Percentiles rank a stretch among this genome's conserved stretches.
Evolutionary conservation across 2,113 vertebrate species (phyloP).

Genomic region (Myrmecophaga tridactyla): DNA sequence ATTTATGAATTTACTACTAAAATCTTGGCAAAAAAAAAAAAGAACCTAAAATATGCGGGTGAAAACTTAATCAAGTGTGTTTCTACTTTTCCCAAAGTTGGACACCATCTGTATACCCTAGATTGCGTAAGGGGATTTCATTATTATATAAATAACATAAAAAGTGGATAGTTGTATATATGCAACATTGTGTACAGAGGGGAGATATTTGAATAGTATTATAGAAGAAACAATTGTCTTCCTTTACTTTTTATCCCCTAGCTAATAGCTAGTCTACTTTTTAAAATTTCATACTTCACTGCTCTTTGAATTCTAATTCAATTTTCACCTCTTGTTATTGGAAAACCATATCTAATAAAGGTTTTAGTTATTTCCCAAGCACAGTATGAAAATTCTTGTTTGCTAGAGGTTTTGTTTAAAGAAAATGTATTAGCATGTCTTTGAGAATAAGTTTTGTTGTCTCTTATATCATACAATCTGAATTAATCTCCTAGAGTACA

Average conservation of each 20-base stretch:
- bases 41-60: slow-evolving; percentile 60
- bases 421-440: slow-evolving; percentile 48
- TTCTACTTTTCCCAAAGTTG: slow-evolving; percentile 47
- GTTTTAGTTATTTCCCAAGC: slow-evolving; percentile 68
- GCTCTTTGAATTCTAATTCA: slow-evolving; percentile 69
- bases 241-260: slow-evolving; percentile 54
- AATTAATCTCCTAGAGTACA: slow-evolving; percentile 23
- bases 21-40: slow-evolving; percentile 64
- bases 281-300: slow-evolving; percentile 64
- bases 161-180: slow-evolving; percentile 72
- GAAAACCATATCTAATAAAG: slow-evolving; percentile 75
- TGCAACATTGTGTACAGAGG: slow-evolving; percentile 71
- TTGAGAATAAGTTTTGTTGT: slow-evolving; percentile 44
- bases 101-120: slow-evolving; percentile 61
- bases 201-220: slow-evolving; percentile 66
- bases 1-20: slow-evolving; percentile 77
- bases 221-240: slow-evolving; percentile 57
- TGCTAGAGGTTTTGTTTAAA: slow-evolving; percentile 54
- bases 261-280: slow-evolving; percentile 62
- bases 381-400: slow-evolving; percentile 68
- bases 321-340: slow-evolving; percentile 71
- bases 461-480: slow-evolving; percentile 47
- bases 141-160: slow-evolving; percentile 70
- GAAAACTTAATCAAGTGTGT: slow-evolving; percentile 71
- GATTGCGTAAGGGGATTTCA: slow-evolving; percentile 61